Evolutionary conservation across 2,797 vertebrate species (phyloP), one percentile per base, ranked within the genome.

Genomic region (Sebastes reedi): DNA sequence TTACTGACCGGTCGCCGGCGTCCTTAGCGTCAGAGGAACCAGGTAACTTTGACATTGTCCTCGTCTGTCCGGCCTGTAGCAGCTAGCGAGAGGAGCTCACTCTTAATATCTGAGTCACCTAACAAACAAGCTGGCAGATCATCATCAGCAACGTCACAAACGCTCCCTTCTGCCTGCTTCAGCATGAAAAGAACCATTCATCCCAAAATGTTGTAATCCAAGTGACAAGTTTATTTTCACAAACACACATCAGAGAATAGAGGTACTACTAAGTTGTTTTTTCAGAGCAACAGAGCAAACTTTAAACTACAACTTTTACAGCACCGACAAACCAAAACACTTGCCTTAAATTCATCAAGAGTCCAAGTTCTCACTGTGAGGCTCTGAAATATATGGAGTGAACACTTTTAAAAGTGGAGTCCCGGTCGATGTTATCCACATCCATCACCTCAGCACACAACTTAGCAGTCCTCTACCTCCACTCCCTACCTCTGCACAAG

Each of bases 321-420:
- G 14, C 70, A 7, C 12, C 4, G 10, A 67, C 55, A 60, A 71
- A 64, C 61, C 62, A 30, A 39, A 82, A 42, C 77, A 86, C 86
- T 87, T 88, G 76, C 77, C 14, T 89, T 74, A 92, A 88, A 90
- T 82, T 73, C 81, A 89, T 88, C 81, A 80, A 81, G 83, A 83
- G 81, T 88, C 82, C 82, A 34, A 36, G 73, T 83, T 85, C 55
- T 85, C 42, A 36, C 71, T 64, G 67, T 67, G 81, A 79, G 39
- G 30, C 64, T 67, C 67, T 76, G 79, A 85, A 84, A 84, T 36
- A 24, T 9, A 66, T 27, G 16, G 22, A 82, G 29, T 24, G n/a
- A 34, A 42, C 62, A 18, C 62, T 25, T 50, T 68, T 36, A 58
- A 72, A 77, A 71, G 11, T 9, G 39, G 67, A 71, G 77, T 85